Base-by-base conservation (phyloP, 2,797 vertebrate genomes). In the Fistularia commersonii region DNA sequence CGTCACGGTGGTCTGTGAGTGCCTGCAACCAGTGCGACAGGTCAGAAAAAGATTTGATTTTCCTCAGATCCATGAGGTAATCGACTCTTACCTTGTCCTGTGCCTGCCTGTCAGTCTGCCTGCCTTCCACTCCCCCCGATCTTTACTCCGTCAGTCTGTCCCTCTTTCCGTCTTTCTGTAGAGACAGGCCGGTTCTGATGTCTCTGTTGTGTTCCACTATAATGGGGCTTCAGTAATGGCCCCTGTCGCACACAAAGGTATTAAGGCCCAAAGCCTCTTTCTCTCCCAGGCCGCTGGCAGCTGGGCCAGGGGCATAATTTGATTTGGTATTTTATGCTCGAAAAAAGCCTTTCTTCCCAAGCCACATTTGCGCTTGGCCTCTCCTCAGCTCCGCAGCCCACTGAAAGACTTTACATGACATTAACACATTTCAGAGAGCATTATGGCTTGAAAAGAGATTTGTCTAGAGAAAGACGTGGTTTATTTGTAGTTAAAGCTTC, bases 401-500 rank as follows among this genome's bases (percentile, higher is more conserved):
- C 80, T 83, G 79, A 89, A 87, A 88, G 87, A 89, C 89, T 92
- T 87, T 87, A 89, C 90, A 90, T 89, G 89, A 88, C 89, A 89
- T 91, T 92, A 91, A 89, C 88, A 90, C 90, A 77, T 90, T 90
- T 89, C 83, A 88, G 87, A 90, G 84, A 85, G 87, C 88, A 90
- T 90, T 90, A 90, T 65, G 77, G 82, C 87, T 84, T 86, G 84
- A 87, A 88, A 86, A 86, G 88, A 89, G 87, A 90, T 91, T 90
- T 90, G 88, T 91, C 90, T 90, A 89, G 87, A 91, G 89, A 92
- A 90, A 91, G 88, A 86, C 85, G 65, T 73, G 85, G 89, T 90
- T 90, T 91, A 91, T 90, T 90, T 90, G 87, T 86, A 91, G 88
- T 87, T 90, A 88, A 84, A 87, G 87, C 89, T 90, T 90, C 89